Evolutionary conservation across 2,113 vertebrate species (phyloP).

Genomic region (Ariopsis seemanni): DNA sequence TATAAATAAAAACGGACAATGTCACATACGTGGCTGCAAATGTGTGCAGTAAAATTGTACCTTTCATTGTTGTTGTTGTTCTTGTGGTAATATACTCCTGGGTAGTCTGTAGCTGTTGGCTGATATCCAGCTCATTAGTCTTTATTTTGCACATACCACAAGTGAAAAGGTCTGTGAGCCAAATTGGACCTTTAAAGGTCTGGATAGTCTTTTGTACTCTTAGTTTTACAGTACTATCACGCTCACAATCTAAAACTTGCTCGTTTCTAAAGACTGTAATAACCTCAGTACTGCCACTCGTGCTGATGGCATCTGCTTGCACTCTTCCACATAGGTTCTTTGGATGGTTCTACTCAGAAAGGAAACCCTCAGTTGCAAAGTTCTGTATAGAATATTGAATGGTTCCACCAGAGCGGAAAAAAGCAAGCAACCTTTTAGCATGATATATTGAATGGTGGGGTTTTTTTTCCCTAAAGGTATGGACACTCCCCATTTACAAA

Average conservation of each 20-base stretch:
- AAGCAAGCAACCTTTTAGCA: constrained; percentile 11
- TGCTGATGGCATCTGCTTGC: constrained; percentile 30
- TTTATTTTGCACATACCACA: constrained; percentile 24
- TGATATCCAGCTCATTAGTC: constrained; percentile 36
- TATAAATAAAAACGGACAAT: neutral
- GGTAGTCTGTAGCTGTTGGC: constrained; percentile 32
- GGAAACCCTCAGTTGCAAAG: neutral
- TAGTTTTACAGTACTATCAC: constrained; percentile 33
- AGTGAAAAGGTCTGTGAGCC: constrained; percentile 39
- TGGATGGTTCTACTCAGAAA: neutral
- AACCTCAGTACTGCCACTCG: constrained; percentile 26
- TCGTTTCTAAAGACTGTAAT: constrained; percentile 36
- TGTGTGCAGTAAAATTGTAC: neutral
- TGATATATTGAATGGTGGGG: neutral
- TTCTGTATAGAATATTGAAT: neutral
- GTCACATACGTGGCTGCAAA: neutral
- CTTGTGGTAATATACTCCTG: constrained; percentile 11
- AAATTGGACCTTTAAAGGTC: constrained; percentile 32
- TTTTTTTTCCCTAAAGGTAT: neutral
- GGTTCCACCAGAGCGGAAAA: neutral
- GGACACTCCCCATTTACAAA: constrained; percentile 28
- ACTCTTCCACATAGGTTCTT: neutral
- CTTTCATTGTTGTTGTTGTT: constrained; percentile 3
- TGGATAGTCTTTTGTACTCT: constrained; percentile 36
- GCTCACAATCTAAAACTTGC: constrained; percentile 25